These are phyloP conservation scores for Andricus grossulariae DNA, from an alignment of 1,140 invertebrate species.

Conservation along the genomic window DNA sequence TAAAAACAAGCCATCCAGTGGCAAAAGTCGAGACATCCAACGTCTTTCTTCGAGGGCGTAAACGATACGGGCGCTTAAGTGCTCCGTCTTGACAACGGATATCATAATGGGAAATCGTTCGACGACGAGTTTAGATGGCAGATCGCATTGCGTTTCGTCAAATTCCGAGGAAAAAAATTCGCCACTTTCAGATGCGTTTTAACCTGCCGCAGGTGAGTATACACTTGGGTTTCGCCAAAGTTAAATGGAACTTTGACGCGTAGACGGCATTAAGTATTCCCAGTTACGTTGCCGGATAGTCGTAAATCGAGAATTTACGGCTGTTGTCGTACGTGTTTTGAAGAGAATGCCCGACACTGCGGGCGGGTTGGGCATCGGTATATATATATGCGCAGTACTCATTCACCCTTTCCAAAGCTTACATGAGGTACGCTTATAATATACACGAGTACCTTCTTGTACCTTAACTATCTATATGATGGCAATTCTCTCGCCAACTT, in stretches of 20 bases:
- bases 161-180: neutral
- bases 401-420: neutral
- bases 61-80: constrained; percentile 69
- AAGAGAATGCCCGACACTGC: constrained; percentile 47
- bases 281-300: constrained; percentile 48
- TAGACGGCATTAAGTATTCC: constrained; percentile 54
- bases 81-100: constrained; percentile 61
- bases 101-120: constrained; percentile 61
- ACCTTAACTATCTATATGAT: neutral
- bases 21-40: constrained; percentile 60
- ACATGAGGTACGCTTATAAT: neutral
- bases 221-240: constrained; percentile 48
- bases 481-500: neutral
- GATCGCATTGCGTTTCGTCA: constrained; percentile 44
- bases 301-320: constrained; percentile 60
- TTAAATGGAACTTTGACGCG: constrained; percentile 53
- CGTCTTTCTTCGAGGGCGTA: constrained; percentile 62
- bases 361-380: neutral
- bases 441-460: neutral
- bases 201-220: constrained; percentile 40
- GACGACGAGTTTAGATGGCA: constrained; percentile 43
- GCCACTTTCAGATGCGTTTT: constrained; percentile 29
- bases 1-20: constrained; percentile 51
- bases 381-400: constrained; percentile 26
- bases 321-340: constrained; percentile 54